Base-by-base conservation (phyloP, 64 coral and sea anemone genomes). In the Montipora cactus region DNA sequence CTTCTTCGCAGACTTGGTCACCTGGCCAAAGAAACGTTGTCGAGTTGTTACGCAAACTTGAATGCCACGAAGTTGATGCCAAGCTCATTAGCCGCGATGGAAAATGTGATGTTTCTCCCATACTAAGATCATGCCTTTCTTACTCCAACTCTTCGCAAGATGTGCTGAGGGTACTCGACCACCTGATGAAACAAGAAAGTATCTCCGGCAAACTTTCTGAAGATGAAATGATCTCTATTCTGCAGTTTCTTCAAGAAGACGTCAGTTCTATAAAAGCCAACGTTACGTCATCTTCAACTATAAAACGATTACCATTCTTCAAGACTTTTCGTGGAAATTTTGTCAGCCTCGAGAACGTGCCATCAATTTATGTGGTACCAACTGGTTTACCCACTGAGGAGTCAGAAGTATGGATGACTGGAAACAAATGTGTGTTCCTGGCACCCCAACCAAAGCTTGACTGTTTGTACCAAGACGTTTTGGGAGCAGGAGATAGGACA, bases 241-340 rank as follows among this genome's bases (percentile, higher is more conserved):
- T 98, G n/a, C 80, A 93, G 75, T 98, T 98, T 44, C 44, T 95
- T 70, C 94, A 95, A 93, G 89, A 90, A 23, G 94, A 87, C 14
- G 46, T 57, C 3, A 57, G 68, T 0, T 84, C 87, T 25, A 49
- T 98, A 66, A 80, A 83, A 28, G 0, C 70, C 7, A 52, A 83
- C 13, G 5, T 71, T 4, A 75, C 28, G 62, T 74, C 23, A 16
- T 47, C 45, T 18, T 73, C 80, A 37, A 81, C 88, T 51, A 74
- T 98, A 15, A 95, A 90, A 16, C 72, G 70, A 44, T 77, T 98
- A 72, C 97, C 97, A 37, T 98, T 98, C 62, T 98, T 93, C 62
- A 84, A 78, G 82, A 90, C 94, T 7, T 95, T 95, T 66, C 71
- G 77, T 13, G 97, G 83, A 6, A 74, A 51, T 25, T 84, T 94